These are phyloP conservation scores for Tupaia chinensis DNA, from an alignment of 2,113 vertebrate species.

Conservation along the genomic window DNA sequence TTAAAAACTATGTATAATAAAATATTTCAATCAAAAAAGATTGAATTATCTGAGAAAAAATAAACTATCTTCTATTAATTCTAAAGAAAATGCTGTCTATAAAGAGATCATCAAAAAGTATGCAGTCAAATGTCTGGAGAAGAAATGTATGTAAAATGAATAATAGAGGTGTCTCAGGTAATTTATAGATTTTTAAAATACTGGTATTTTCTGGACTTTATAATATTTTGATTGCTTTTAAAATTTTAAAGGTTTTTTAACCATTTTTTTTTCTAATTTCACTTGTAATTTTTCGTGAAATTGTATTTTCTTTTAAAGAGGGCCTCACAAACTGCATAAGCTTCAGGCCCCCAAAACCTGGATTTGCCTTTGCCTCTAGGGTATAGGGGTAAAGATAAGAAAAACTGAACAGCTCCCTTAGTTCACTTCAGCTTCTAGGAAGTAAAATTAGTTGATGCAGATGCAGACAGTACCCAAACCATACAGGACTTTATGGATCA, in stretches of 20 bases:
- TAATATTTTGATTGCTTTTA: background rate
- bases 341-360: background rate
- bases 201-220: background rate
- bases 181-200: background rate
- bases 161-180: background rate
- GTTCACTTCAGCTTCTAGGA: slow-evolving; percentile 49
- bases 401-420: background rate
- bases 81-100: background rate
- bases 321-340: background rate
- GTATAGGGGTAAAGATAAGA: background rate
- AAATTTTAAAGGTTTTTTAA: background rate
- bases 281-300: background rate
- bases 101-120: background rate
- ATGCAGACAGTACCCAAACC: slow-evolving; percentile 49
- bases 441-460: slow-evolving; percentile 52
- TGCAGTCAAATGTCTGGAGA: background rate
- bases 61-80: slow-evolving; percentile 3
- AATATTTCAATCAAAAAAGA: slow-evolving; percentile 12
- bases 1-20: slow-evolving; percentile 42
- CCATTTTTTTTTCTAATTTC: background rate
- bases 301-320: background rate
- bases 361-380: background rate
- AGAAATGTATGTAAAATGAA: background rate
- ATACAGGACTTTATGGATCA: slow-evolving; percentile 64
- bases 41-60: slow-evolving; percentile 11